Evolutionary conservation across 2,113 vertebrate species (phyloP).

Genomic region (Odontesthes bonariensis): DNA sequence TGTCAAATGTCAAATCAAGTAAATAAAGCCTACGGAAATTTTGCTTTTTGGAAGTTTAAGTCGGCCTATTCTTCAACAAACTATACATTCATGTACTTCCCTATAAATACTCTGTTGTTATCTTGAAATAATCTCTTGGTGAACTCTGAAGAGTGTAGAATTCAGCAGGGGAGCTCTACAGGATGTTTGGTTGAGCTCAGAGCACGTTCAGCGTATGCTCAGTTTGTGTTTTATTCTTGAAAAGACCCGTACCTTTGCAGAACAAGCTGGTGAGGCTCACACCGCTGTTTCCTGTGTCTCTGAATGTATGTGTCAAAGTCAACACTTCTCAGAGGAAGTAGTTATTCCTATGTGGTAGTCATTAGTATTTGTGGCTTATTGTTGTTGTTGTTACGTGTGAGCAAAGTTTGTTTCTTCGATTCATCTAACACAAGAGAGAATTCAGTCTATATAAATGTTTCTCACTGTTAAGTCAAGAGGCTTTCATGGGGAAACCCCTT

Average conservation of each 20-base stretch:
- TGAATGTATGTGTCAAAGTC: slow-evolving; percentile 21
- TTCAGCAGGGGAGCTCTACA: slow-evolving; percentile 13
- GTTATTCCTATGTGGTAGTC: slow-evolving; percentile 27
- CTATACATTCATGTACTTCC: neutral
- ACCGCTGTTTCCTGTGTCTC: slow-evolving; percentile 64
- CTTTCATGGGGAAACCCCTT: neutral
- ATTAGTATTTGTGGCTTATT: slow-evolving; percentile 18
- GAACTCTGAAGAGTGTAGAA: neutral
- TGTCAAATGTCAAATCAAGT: no score
- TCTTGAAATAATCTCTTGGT: neutral
- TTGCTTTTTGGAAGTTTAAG: no score
- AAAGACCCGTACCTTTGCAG: slow-evolving; percentile 46
- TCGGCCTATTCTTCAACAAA: neutral
- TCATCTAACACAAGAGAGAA: neutral
- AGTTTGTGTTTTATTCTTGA: slow-evolving; percentile 21
- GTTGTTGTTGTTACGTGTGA: slow-evolving; percentile 26
- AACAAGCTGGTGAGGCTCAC: slow-evolving; percentile 17
- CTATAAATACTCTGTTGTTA: neutral
- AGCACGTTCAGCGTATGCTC: neutral
- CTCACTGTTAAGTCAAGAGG: neutral
- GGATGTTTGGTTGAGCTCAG: slow-evolving; percentile 37
- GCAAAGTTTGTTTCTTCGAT: neutral
- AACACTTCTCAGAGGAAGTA: slow-evolving; percentile 56
- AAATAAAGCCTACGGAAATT: no score
- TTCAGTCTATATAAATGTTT: neutral